Conservation (phyloP, 2,113 vertebrate genomes). For the Xiphorhynchus elegans region DNA sequence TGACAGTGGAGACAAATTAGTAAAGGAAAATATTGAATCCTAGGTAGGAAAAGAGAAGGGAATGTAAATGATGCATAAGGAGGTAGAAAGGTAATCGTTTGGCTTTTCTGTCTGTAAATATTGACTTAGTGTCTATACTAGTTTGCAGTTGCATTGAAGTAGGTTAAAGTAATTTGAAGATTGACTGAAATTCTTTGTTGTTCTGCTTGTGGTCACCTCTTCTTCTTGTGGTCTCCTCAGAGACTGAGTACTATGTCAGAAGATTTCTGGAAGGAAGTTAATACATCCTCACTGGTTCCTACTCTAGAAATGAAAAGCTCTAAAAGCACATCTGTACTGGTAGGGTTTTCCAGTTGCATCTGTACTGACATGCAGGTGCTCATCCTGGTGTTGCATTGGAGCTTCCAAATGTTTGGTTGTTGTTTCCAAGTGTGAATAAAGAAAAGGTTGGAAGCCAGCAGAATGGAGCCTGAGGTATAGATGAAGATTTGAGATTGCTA, state of each 20-base stretch:
- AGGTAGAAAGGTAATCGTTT: neutral
- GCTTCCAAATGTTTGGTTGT: neutral
- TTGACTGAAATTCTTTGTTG: neutral
- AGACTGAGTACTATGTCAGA: rapidly evolving
- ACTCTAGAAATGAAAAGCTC: neutral
- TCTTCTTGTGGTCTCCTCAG: neutral
- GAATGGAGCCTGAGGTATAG: neutral
- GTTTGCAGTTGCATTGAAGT: neutral
- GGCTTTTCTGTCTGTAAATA: neutral
- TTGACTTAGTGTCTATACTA: neutral
- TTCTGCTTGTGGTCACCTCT: neutral
- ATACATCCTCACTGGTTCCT: neutral
- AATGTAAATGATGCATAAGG: neutral
- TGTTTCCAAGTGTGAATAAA: neutral
- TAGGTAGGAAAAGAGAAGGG: neutral
- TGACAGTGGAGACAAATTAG: neutral
- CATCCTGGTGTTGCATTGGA: neutral
- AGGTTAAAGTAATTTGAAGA: neutral
- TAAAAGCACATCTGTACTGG: neutral
- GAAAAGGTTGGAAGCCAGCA: neutral
- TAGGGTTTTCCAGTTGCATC: neutral
- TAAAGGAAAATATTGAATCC: neutral
- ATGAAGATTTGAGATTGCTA: neutral
- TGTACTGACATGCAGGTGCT: neutral
- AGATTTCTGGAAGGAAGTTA: neutral